Conservation (phyloP, 2,797 vertebrate species). For the Benthosema pterotum region DNA sequence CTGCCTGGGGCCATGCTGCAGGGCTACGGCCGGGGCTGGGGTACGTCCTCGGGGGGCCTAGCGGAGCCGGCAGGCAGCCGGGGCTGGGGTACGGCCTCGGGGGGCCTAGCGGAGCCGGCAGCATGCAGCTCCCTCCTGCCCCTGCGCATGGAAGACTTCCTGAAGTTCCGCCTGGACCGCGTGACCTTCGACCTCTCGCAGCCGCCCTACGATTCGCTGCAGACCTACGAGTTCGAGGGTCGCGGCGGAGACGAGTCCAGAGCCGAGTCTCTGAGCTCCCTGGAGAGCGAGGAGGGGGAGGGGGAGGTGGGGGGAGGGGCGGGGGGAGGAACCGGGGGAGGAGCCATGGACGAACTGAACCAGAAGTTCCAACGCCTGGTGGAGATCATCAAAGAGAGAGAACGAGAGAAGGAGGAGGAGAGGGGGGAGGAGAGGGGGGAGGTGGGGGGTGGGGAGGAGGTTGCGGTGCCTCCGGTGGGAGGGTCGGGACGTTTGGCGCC, state of each 20-base stretch:
- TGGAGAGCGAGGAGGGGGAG: conserved; percentile 83
- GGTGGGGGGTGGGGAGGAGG: background rate
- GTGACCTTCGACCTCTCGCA: conserved; percentile 88
- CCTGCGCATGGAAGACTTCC: conserved; percentile 83
- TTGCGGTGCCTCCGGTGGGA: background rate
- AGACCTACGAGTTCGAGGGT: conserved; percentile 91
- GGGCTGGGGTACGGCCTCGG: too few relatives aligned
- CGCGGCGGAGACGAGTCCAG: conserved; percentile 85
- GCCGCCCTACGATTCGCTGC: conserved; percentile 91
- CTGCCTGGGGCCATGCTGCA: conserved; percentile 52
- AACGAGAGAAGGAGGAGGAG: conserved; percentile 51
- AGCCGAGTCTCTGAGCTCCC: conserved; percentile 86
- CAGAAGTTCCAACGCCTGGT: conserved; percentile 87
- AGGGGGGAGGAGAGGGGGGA: background rate
- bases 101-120: background rate
- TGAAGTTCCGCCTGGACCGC: conserved; percentile 84
- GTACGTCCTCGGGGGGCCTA: too few relatives aligned
- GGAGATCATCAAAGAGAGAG: conserved; percentile 82
- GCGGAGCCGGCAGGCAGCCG: conserved; percentile 18
- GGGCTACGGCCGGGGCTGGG: conserved; percentile 57
- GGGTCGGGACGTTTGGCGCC: background rate
- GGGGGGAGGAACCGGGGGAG: conserved; percentile 49
- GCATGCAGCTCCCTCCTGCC: conserved; percentile 61
- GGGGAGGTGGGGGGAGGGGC: conserved; percentile 58
- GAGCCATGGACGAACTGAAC: conserved; percentile 82